phyloP scores from a whole-genome alignment of 1,140 invertebrate genomes.

The Drosophila novamexicana region DNA sequence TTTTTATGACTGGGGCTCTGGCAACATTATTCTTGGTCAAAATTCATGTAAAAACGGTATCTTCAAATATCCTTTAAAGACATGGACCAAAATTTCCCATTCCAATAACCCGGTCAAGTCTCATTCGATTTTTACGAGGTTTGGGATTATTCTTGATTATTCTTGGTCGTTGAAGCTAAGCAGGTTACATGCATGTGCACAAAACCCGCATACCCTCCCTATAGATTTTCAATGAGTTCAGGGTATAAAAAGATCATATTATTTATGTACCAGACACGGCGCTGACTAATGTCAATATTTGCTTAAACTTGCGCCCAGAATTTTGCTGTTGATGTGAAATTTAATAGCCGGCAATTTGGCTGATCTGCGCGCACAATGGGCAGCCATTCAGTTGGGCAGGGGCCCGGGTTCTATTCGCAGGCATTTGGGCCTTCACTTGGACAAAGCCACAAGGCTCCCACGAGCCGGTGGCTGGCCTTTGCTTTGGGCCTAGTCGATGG shows the following conservation, averaged over 20 bases:
- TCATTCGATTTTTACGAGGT: too few relatives aligned
- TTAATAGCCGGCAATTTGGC: conserved; percentile 62
- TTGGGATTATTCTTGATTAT: too few relatives aligned
- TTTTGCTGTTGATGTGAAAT: conserved; percentile 59
- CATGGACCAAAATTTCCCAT: too few relatives aligned
- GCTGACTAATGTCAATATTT: conserved; percentile 76
- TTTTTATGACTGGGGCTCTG: too few relatives aligned
- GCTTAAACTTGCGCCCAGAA: conserved; percentile 43
- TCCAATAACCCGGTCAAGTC: too few relatives aligned
- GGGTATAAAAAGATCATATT: conserved; percentile 10
- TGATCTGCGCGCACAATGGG: conserved; percentile 42
- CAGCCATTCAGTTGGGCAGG: conserved; percentile 39
- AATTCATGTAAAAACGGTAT: too few relatives aligned
- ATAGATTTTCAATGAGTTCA: too few relatives aligned
- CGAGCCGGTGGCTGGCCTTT: conserved; percentile 29
- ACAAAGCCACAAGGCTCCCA: conserved; percentile 40
- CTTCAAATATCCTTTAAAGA: too few relatives aligned
- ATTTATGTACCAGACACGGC: conserved; percentile 39
- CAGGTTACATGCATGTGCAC: too few relatives aligned
- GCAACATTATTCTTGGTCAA: too few relatives aligned
- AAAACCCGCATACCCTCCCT: too few relatives aligned
- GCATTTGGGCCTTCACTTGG: conserved; percentile 47
- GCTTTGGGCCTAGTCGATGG: conserved; percentile 29
- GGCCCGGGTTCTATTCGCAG: conserved; percentile 28
- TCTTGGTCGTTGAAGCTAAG: too few relatives aligned